Evolutionary conservation across 2,888 invertebrate genomes (phyloP).

Genomic region (Dermolepida albohirtum): DNA sequence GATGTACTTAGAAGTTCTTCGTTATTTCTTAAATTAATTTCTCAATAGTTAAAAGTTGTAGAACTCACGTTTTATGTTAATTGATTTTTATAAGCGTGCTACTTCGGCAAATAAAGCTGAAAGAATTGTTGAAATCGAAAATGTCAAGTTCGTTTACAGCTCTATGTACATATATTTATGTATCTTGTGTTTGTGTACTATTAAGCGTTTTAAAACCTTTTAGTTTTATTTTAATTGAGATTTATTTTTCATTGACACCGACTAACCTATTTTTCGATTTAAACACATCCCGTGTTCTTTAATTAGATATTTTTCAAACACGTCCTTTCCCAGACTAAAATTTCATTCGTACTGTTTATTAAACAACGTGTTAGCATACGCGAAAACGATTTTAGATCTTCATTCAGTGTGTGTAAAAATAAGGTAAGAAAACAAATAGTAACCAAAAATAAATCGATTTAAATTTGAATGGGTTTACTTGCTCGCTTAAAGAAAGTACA

Average conservation of each 20-base stretch:
- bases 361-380: neutral
- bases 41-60: conserved; percentile 1
- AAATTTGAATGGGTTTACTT: no score
- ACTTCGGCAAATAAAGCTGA: conserved; percentile 27
- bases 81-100: conserved; percentile 27
- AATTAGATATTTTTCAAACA: neutral
- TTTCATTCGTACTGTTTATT: neutral
- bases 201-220: conserved; percentile 24
- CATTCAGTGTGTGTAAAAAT: no score
- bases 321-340: neutral
- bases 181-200: neutral
- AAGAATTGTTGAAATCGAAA: conserved; percentile 31
- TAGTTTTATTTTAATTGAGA: conserved; percentile 25
- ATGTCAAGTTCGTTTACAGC: conserved; percentile 33
- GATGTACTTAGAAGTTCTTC: neutral
- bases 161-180: conserved; percentile 16
- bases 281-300: neutral
- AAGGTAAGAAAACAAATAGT: no score
- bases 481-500: no score
- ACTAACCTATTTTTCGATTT: conserved; percentile 26
- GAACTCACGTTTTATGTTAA: conserved; percentile 32
- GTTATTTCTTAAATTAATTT: conserved; percentile 24
- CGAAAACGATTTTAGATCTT: no score
- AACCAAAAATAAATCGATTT: no score
- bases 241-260: conserved; percentile 28